Evolutionary conservation across 2,113 vertebrate genomes (phyloP).

Genomic region (Clarias macrocephalus): DNA sequence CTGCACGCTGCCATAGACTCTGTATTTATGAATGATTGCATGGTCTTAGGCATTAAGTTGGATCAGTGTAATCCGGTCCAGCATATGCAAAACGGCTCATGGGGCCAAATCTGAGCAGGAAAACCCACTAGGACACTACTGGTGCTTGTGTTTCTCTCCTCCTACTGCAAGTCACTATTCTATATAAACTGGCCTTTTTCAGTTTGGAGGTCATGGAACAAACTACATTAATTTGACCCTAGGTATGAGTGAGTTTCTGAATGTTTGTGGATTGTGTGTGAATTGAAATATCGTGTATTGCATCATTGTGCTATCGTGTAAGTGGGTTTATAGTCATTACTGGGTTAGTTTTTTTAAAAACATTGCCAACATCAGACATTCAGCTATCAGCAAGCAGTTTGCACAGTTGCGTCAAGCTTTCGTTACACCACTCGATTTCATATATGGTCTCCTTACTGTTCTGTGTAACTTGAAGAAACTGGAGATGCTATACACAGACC

Average conservation of each 20-base stretch:
- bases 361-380: not conserved
- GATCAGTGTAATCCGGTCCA: constrained; percentile 74
- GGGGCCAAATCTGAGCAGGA: constrained; percentile 59
- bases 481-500: not conserved
- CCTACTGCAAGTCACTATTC: not conserved
- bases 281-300: not conserved
- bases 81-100: constrained; percentile 70
- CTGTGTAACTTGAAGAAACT: not conserved
- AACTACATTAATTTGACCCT: not conserved
- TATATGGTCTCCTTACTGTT: not conserved
- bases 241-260: not conserved
- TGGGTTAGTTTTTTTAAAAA: not conserved
- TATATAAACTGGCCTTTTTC: not conserved
- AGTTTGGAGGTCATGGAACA: not conserved
- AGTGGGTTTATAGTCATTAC: not conserved
- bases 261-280: not conserved
- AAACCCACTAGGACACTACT: constrained; percentile 45
- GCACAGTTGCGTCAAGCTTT: not conserved
- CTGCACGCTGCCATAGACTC: constrained; percentile 55
- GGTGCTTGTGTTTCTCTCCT: not conserved
- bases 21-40: constrained; percentile 76
- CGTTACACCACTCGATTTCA: not conserved
- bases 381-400: not conserved
- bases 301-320: not conserved
- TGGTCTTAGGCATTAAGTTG: constrained; percentile 70